Percentiles rank a stretch among this genome's conserved stretches.
Conservation (phyloP, 2,888 invertebrate species). For the Morpho helenor region DNA sequence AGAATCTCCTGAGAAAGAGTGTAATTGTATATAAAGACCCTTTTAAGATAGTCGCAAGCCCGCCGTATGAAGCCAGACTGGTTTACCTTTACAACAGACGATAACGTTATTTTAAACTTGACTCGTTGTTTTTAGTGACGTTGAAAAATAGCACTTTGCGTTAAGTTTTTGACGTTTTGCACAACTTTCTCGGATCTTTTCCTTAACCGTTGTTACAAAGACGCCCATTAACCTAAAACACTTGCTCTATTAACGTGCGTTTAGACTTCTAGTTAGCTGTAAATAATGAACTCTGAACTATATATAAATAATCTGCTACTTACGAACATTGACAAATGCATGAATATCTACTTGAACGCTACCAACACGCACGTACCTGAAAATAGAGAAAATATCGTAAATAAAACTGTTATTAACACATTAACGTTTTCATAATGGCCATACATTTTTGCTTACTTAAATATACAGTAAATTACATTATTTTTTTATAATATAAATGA, state of each 20-base stretch:
- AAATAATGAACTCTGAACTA: conserved; percentile 11
- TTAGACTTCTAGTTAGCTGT: conserved; percentile 19
- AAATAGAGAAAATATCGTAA: conserved; percentile 30
- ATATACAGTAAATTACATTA: no score
- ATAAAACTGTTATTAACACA: background rate
- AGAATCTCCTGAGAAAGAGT: no score
- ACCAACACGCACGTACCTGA: conserved; percentile 71
- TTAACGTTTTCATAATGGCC: no score
- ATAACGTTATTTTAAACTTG: conserved; percentile 33
- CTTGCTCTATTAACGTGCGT: conserved; percentile 29
- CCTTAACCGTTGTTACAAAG: conserved; percentile 33
- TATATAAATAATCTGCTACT: conserved; percentile 58
- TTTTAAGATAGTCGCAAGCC: conserved; percentile 8
- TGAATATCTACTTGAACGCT: conserved; percentile 56
- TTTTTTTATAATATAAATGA: no score
- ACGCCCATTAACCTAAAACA: conserved; percentile 34
- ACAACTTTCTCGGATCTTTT: conserved; percentile 35
- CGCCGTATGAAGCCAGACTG: conserved; percentile 20
- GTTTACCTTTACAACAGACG: conserved; percentile 30
- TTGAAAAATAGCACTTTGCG: conserved; percentile 45
- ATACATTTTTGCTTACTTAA: no score
- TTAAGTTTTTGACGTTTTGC: conserved; percentile 44
- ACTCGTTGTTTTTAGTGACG: conserved; percentile 35
- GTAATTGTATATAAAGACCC: conserved; percentile 10
- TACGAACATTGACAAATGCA: conserved; percentile 57